Percentiles rank a stretch among this genome's conserved stretches.
phyloP scores from a whole-genome alignment of 2,113 vertebrate genomes.

The Sceloporus undulatus region DNA sequence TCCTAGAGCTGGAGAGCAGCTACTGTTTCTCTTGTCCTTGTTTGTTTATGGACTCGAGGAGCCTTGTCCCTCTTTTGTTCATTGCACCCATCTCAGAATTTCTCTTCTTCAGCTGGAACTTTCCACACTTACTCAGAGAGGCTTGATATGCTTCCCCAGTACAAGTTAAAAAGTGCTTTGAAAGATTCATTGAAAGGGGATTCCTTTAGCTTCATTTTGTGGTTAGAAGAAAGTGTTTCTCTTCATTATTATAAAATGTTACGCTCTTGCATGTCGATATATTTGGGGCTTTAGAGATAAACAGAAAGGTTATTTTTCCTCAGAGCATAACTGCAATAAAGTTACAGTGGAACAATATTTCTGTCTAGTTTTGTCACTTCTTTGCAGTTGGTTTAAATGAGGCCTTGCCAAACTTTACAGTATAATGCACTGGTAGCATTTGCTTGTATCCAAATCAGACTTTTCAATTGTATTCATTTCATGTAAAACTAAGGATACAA shows the following conservation, averaged over 20 bases:
- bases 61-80: conserved; percentile 4
- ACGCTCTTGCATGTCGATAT: not conserved
- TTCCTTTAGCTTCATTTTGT: not conserved
- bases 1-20: not conserved
- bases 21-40: not conserved
- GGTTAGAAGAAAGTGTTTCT: too few species aligned
- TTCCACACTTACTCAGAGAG: not conserved
- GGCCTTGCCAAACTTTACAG: not conserved
- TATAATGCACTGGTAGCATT: not conserved
- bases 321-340: not conserved
- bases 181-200: not conserved
- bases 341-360: not conserved
- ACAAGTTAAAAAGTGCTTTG: not conserved
- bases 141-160: not conserved
- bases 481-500: conserved; percentile 33
- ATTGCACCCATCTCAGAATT: not conserved
- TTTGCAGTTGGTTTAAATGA: not conserved
- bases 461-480: conserved; percentile 28
- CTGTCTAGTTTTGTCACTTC: not conserved
- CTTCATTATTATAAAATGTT: not conserved
- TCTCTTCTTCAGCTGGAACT: conserved; percentile 1
- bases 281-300: not conserved
- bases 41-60: conserved; percentile 20
- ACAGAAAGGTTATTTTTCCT: too few species aligned
- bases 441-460: conserved; percentile 23